Evolutionary conservation across 2,113 vertebrate species (phyloP).

Genomic region (Boleophthalmus pectinirostris): DNA sequence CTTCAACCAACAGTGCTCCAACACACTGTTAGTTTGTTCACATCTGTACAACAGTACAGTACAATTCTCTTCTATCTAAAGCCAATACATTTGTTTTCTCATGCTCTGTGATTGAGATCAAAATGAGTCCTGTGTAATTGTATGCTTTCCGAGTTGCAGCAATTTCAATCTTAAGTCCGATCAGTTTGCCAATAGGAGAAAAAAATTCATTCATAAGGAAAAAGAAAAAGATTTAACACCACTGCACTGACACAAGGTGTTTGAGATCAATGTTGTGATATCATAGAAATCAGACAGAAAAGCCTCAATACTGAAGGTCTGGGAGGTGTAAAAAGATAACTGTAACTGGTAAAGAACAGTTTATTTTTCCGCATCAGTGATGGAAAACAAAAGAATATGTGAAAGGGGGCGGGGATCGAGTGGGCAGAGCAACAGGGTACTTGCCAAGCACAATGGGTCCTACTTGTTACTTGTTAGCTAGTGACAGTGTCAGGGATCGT

Average conservation of each 20-base stretch:
- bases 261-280: not conserved
- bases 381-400: constrained; percentile 23
- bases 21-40: constrained; percentile 40
- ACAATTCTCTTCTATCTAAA: constrained; percentile 36
- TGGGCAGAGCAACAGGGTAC: constrained; percentile 57
- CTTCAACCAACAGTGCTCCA: constrained; percentile 35
- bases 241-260: constrained; percentile 11
- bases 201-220: not conserved
- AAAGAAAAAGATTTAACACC: constrained; percentile 4
- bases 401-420: constrained; percentile 7
- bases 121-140: constrained; percentile 43
- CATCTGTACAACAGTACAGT: constrained; percentile 25
- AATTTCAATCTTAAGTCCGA: constrained; percentile 32
- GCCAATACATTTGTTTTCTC: constrained; percentile 55
- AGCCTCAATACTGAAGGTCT: not conserved
- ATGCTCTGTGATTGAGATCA: constrained; percentile 56
- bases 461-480: constrained; percentile 82
- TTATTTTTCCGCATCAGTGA: not conserved
- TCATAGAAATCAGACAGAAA: not conserved
- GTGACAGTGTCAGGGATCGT: constrained; percentile 80
- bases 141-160: constrained; percentile 57
- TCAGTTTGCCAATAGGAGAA: not conserved
- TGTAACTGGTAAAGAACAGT: not conserved
- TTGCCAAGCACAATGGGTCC: constrained; percentile 75
- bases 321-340: not conserved